Evolutionary conservation across 2,888 invertebrate genomes (phyloP).

Genomic region (Pecten maximus): DNA sequence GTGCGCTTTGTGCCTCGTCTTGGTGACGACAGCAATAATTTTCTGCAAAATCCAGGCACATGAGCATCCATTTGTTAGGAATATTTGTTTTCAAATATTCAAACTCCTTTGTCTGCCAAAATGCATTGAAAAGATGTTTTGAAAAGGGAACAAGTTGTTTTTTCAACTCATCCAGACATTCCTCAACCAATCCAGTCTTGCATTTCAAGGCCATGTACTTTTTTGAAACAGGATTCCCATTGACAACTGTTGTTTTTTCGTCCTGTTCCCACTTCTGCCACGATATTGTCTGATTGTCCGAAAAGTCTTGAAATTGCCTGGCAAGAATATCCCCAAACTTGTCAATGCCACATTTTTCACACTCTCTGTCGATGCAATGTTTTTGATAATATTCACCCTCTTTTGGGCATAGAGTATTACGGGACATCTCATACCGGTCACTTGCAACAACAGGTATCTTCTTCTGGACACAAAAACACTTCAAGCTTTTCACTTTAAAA

Average conservation of each 20-base stretch:
- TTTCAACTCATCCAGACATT: constrained; percentile 41
- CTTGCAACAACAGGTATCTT: constrained; percentile 39
- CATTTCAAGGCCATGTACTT: constrained; percentile 53
- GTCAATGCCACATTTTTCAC: constrained; percentile 47
- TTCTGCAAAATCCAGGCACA: too few relatives aligned
- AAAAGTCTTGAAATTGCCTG: background rate
- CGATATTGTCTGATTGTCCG: background rate
- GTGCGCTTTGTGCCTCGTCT: too few relatives aligned
- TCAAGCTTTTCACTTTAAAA: constrained; percentile 54
- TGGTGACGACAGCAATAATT: too few relatives aligned
- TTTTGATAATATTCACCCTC: constrained; percentile 44
- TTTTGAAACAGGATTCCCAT: constrained; percentile 50
- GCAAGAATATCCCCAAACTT: constrained; percentile 49
- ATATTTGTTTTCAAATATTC: too few relatives aligned
- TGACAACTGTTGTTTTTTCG: constrained; percentile 48
- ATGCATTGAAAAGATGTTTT: constrained; percentile 56
- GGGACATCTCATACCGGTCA: constrained; percentile 50
- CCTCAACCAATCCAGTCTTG: too few relatives aligned
- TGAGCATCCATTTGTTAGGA: too few relatives aligned
- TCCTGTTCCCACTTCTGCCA: constrained; percentile 49
- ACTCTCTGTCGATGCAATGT: constrained; percentile 53
- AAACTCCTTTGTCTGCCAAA: constrained; percentile 57
- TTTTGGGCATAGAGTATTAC: constrained; percentile 53
- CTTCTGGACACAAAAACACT: constrained; percentile 43
- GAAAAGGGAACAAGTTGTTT: constrained; percentile 53